Evolutionary conservation across 2,113 vertebrate genomes (phyloP), one percentile per base, ranked within the genome.

Genomic region (Mus spicilegus): DNA sequence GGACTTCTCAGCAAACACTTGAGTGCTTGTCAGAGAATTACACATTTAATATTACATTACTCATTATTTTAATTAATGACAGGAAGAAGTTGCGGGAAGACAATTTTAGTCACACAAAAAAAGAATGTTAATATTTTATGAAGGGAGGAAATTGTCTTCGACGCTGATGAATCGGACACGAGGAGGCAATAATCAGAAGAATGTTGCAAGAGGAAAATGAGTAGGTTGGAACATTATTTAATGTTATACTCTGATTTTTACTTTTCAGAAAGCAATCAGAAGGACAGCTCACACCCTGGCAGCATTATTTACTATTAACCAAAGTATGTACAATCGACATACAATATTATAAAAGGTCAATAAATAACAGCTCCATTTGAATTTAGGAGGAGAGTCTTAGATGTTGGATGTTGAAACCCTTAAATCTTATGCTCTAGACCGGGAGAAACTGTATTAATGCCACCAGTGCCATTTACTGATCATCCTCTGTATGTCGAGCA

Each of bases 51-150:
- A 98, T 98, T 98, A 98, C 97, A 97, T 91, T 95, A 93, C 97
- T 98, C 98, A 97, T 98, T 98, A 98, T 98, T 98, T 98, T 98
- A 98, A 98, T 98, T 98, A 98, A 98, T 98, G 97, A 91, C 96
- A 97, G 97, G 46, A 91, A 98, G 97, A 98, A 98, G 97, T 98
- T 98, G 97, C 98, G 97, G 46, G 76, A 97, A 98, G 98, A 98
- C 98, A 96, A 97, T 98, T 98, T 98, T 98, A 98, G 97, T 98
- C 96, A 98, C 97, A 96, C 51, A 39, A 42, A 96, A 98, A 98
- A 98, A 56, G 97, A 97, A 97, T 61, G 10, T 98, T 98, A 98
- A 98, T 98, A 97, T 98, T 98, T 98, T 98, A 98, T 98, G 97
- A 98, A 97, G 96, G 89, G 95, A 98, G 97, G 98, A 98, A 95